Percentiles rank a stretch among this genome's conserved stretches.
Evolutionary conservation across 2,113 vertebrate species (phyloP).

Genomic region (Antechinus stuartii): DNA sequence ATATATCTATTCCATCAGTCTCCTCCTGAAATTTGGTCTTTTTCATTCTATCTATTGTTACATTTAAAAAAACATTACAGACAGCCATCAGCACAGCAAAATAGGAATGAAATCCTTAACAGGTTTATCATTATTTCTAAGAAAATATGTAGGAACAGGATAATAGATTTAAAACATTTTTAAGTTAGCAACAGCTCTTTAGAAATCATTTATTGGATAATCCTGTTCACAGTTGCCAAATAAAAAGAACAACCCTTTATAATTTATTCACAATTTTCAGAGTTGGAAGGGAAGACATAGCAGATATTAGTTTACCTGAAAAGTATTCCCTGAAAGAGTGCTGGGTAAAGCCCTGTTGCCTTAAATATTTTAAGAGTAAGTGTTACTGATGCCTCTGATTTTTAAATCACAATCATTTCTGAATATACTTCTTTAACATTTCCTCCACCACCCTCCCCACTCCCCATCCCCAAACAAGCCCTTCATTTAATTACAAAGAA

Average conservation of each 20-base stretch:
- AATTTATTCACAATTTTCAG: neutral
- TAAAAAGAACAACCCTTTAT: neutral
- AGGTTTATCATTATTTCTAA: neutral
- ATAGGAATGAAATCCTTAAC: neutral
- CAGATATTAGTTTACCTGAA: neutral
- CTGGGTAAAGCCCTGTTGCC: neutral
- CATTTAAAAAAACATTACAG: neutral
- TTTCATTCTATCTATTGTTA: neutral
- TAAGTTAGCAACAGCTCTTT: neutral
- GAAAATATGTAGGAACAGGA: neutral
- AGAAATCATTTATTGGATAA: neutral
- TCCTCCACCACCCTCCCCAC: too few relatives aligned
- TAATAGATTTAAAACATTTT: neutral
- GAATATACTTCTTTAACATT: neutral
- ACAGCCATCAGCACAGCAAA: neutral
- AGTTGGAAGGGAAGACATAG: neutral
- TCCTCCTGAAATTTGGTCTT: neutral
- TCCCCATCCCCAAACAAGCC: neutral
- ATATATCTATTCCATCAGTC: fast-evolving
- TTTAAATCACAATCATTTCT: neutral
- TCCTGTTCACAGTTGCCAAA: neutral
- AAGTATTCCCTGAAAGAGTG: neutral
- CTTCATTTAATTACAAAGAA: neutral
- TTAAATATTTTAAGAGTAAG: neutral
- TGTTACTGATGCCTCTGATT: neutral